These are phyloP conservation scores for Tetranychus urticae DNA, from an alignment of 1,140 invertebrate species.

Conservation along the genomic window DNA sequence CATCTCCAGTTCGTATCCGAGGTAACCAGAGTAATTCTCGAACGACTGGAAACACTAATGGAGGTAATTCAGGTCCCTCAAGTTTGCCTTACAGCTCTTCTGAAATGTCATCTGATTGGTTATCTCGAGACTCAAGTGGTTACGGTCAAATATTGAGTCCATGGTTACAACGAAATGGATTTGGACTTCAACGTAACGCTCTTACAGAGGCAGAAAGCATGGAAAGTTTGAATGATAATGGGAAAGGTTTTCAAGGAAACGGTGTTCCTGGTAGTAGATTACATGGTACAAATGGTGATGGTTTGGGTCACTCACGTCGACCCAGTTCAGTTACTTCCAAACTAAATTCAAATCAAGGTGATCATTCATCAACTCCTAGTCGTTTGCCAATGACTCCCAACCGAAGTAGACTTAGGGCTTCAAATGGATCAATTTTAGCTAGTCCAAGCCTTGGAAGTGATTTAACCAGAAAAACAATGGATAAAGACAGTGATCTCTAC, in stretches of 20 bases:
- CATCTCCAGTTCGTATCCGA: not conserved
- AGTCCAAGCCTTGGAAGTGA: not conserved
- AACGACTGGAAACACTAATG: not conserved
- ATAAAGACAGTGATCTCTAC: not conserved
- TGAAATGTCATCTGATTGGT: not conserved
- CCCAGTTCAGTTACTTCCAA: not conserved
- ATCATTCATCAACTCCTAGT: not conserved
- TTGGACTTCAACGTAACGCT: not conserved
- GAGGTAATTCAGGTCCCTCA: not conserved
- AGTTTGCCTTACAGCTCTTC: not conserved
- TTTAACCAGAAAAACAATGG: not conserved
- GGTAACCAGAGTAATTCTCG: not conserved
- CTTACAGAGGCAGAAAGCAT: not conserved
- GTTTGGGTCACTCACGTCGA: not conserved
- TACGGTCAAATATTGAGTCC: not conserved
- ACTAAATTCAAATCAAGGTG: not conserved
- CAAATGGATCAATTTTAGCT: not conserved
- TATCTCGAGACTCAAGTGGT: not conserved
- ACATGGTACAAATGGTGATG: not conserved
- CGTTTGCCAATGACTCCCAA: not conserved
- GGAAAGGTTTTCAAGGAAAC: not conserved
- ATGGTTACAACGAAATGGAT: not conserved
- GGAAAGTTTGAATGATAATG: not conserved
- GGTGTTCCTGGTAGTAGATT: constrained; percentile 1
- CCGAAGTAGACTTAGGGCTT: not conserved